phyloP scores from a whole-genome alignment of 2,888 invertebrate species.

The Acleris emargana region DNA sequence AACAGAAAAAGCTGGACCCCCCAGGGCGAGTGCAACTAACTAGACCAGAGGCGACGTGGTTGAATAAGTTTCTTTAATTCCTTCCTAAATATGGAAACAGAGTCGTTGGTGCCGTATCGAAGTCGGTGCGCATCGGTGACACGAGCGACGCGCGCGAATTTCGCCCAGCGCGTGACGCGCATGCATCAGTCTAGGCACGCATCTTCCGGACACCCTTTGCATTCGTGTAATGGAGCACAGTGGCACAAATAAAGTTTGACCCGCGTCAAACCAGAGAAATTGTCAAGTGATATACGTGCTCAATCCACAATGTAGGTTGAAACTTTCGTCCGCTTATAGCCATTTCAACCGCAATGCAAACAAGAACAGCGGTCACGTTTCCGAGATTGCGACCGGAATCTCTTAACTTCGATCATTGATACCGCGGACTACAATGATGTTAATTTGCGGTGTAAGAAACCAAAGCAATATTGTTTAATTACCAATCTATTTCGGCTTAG shows the following conservation, averaged over 20 bases:
- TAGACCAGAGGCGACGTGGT: constrained; percentile 22
- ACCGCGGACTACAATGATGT: constrained; percentile 51
- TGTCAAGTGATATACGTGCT: constrained; percentile 69
- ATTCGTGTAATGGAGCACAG: constrained; percentile 72
- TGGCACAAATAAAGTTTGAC: constrained; percentile 70
- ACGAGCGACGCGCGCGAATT: constrained; percentile 63
- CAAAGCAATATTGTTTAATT: constrained; percentile 54
- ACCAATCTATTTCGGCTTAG: constrained; percentile 59
- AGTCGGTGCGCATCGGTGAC: constrained; percentile 54
- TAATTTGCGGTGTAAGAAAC: constrained; percentile 54
- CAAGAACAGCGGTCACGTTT: constrained; percentile 73
- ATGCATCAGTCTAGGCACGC: constrained; percentile 48
- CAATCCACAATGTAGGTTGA: constrained; percentile 68
- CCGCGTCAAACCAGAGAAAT: constrained; percentile 70
- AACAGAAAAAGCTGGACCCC: constrained; percentile 26
- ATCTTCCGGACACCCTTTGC: constrained; percentile 66
- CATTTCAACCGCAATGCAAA: constrained; percentile 73
- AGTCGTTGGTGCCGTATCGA: constrained; percentile 25
- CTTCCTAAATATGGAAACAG: constrained; percentile 29
- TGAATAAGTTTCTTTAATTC: constrained; percentile 21
- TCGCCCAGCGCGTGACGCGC: constrained; percentile 62
- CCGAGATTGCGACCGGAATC: constrained; percentile 58
- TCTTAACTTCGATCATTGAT: constrained; percentile 55
- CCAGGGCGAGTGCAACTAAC: constrained; percentile 10
- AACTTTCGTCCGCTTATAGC: constrained; percentile 73